phyloP scores from a whole-genome alignment of 2,888 invertebrate genomes.

The Epistrophella euchroma region DNA sequence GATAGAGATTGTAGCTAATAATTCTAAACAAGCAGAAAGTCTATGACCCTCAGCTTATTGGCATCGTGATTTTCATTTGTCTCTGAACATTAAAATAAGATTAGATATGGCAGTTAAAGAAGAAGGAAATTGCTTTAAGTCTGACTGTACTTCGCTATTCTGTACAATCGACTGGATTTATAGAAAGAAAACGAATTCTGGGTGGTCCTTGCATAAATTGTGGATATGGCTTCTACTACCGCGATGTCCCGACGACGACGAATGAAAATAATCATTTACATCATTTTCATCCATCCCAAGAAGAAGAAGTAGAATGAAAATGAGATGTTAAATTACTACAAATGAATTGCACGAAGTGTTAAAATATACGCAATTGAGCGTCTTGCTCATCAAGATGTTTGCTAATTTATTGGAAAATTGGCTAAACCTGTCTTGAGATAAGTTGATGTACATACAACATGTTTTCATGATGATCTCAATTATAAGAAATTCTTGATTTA shows the following conservation, averaged over 20 bases:
- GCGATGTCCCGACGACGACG: background rate
- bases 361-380: constrained; percentile 12
- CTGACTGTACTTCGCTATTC: constrained; percentile 4
- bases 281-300: no score
- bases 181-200: constrained; percentile 11
- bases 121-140: constrained; percentile 11
- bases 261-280: background rate
- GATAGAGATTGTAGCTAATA: constrained; percentile 31
- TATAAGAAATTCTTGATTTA: background rate
- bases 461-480: constrained; percentile 30
- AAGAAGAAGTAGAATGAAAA: constrained; percentile 19
- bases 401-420: constrained; percentile 59
- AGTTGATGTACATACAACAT: background rate
- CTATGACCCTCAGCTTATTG: constrained; percentile 18
- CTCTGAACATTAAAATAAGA: constrained; percentile 63
- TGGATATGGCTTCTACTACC: background rate
- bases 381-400: constrained; percentile 30
- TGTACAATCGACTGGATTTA: constrained; percentile 6
- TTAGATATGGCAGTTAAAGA: constrained; percentile 62
- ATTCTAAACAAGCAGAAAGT: constrained; percentile 13
- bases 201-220: constrained; percentile 52
- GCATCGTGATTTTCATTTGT: constrained; percentile 62
- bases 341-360: constrained; percentile 44
- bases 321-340: constrained; percentile 2
- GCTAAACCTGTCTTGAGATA: constrained; percentile 37